phyloP scores from a whole-genome alignment of 1,140 invertebrate genomes.

The Drosophila jambulina region DNA sequence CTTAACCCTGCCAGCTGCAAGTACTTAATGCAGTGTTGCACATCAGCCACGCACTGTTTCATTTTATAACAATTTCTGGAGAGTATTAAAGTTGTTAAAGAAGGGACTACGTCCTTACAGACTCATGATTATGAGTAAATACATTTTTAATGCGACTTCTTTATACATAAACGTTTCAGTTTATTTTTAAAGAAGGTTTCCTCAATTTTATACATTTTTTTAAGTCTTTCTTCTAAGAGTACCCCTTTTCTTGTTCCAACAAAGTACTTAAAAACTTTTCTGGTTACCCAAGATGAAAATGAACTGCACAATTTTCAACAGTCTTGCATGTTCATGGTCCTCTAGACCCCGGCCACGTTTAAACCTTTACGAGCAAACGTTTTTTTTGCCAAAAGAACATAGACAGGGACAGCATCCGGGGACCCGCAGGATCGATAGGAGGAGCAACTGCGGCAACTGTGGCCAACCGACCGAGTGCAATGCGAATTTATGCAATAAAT shows the following conservation, averaged over 20 bases:
- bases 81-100: not conserved
- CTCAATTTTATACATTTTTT: not conserved
- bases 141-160: not conserved
- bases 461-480: slow-evolving; percentile 44
- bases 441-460: slow-evolving; percentile 44
- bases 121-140: not conserved
- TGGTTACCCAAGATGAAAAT: not conserved
- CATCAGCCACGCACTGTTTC: slow-evolving; percentile 34
- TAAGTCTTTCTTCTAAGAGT: not conserved
- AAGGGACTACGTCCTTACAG: too few relatives aligned
- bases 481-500: slow-evolving; percentile 81
- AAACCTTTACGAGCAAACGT: slow-evolving; percentile 30
- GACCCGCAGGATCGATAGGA: slow-evolving; percentile 10
- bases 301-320: slow-evolving; percentile 9
- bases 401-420: not conserved
- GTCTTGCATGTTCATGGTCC: slow-evolving; percentile 12
- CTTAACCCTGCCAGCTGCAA: slow-evolving; percentile 21
- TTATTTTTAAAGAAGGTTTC: not conserved
- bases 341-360: not conserved
- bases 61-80: not conserved
- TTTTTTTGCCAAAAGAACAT: not conserved
- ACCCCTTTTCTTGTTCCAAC: not conserved
- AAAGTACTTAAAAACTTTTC: slow-evolving; percentile 2
- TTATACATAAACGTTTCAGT: too few relatives aligned
- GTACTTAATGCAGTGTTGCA: slow-evolving; percentile 4